Evolutionary conservation across 1,140 invertebrate genomes (phyloP).

Genomic region (Sitobion miscanthi): DNA sequence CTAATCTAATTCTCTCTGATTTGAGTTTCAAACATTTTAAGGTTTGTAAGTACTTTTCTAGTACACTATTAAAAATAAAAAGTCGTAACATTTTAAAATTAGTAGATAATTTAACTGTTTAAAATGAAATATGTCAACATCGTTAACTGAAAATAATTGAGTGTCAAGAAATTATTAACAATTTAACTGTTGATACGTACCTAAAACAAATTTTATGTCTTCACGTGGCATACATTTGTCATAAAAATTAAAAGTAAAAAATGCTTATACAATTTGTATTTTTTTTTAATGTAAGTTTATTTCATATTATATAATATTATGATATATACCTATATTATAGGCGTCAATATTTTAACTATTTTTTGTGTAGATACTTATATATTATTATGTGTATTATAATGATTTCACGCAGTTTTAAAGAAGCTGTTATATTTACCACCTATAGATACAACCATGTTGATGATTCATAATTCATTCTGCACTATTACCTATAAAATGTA

Average conservation of each 20-base stretch:
- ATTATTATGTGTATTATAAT: background rate
- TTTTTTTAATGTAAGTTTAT: background rate
- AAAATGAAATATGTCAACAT: background rate
- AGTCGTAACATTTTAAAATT: conserved; percentile 9
- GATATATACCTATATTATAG: too few relatives aligned
- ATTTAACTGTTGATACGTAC: background rate
- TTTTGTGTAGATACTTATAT: background rate
- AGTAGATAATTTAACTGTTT: background rate
- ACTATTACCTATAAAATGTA: background rate
- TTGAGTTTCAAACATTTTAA: background rate
- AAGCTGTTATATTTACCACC: background rate
- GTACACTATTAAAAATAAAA: conserved; percentile 18
- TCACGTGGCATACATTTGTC: background rate
- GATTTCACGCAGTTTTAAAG: background rate
- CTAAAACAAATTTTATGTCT: conserved; percentile 1
- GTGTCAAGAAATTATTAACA: conserved; percentile 6
- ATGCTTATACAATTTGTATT: background rate
- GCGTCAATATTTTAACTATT: too few relatives aligned
- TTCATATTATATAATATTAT: background rate
- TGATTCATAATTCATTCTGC: background rate
- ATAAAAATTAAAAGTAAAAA: background rate
- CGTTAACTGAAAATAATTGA: background rate
- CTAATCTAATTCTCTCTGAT: background rate
- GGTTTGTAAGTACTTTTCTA: background rate
- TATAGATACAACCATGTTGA: background rate